A percentile compares a stretch with the other conserved stretches of the same genome.
Conservation (phyloP, 2,888 invertebrate species). For the Hyalella azteca region DNA sequence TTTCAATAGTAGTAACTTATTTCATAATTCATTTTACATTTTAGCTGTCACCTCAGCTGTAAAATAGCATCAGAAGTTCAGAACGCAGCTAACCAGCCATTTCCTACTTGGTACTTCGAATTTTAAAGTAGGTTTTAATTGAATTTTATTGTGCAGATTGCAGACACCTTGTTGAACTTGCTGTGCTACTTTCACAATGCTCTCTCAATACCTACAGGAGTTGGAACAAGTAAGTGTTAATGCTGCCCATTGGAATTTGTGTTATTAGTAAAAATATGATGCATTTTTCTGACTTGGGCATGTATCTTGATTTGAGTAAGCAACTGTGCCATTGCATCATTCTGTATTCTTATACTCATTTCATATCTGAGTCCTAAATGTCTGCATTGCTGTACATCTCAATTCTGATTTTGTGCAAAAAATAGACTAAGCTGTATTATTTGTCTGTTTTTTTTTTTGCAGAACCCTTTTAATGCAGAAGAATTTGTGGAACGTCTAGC, state of each 20-base stretch:
- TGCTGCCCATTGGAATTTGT: not conserved
- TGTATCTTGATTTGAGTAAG: not conserved
- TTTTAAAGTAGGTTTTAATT: no score
- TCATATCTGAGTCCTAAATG: not conserved
- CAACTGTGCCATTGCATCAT: not conserved
- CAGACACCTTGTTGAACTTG: no score
- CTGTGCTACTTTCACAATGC: not conserved
- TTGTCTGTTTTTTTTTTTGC: constrained; percentile 59
- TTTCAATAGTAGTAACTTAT: no score
- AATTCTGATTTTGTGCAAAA: not conserved
- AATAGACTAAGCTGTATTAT: not conserved
- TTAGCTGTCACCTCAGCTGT: no score
- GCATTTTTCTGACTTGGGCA: not conserved
- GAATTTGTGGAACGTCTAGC: constrained; percentile 97
- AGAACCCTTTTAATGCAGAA: constrained; percentile 97
- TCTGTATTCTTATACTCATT: not conserved
- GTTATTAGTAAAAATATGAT: not conserved
- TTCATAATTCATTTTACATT: no score
- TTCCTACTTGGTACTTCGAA: no score
- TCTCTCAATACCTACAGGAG: constrained; percentile 29
- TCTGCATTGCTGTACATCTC: not conserved
- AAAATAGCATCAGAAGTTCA: no score
- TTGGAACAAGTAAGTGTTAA: constrained; percentile 10
- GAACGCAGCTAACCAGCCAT: no score
- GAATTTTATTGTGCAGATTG: no score